Evolutionary conservation across 2,888 invertebrate species (phyloP).

Genomic region (Diabrotica balteata): DNA sequence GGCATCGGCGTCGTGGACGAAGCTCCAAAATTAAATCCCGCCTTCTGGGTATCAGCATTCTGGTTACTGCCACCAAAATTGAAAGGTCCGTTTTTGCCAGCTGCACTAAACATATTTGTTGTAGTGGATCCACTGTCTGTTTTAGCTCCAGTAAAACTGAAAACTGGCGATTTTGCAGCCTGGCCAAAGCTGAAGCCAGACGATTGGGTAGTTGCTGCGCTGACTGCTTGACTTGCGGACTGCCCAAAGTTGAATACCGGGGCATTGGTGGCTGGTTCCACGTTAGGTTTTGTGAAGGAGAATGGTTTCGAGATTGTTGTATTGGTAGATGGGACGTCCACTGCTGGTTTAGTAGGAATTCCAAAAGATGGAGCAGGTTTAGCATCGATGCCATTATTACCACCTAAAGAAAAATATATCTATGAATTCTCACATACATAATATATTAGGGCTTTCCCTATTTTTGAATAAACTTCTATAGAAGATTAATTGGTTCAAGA

Average conservation of each 20-base stretch:
- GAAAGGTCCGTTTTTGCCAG: slow-evolving; percentile 47
- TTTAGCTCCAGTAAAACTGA: slow-evolving; percentile 29
- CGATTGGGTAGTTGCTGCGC: not conserved
- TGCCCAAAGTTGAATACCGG: slow-evolving; percentile 50
- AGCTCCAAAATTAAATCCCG: slow-evolving; percentile 52
- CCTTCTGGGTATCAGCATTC: slow-evolving; percentile 44
- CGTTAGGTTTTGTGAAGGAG: slow-evolving; percentile 36
- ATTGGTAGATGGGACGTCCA: slow-evolving; percentile 14
- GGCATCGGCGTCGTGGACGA: slow-evolving; percentile 19
- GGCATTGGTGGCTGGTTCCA: slow-evolving; percentile 30
- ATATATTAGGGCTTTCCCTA: not conserved
- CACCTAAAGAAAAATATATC: not conserved
- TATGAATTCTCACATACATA: not conserved
- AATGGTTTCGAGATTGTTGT: slow-evolving; percentile 43
- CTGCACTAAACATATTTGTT: slow-evolving; percentile 29
- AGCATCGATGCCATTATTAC: slow-evolving; percentile 23
- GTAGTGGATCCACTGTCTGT: slow-evolving; percentile 10
- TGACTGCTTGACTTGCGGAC: slow-evolving; percentile 41
- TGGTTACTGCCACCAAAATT: slow-evolving; percentile 48
- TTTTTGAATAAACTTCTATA: too few relatives aligned
- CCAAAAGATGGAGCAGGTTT: slow-evolving; percentile 14
- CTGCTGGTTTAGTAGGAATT: not conserved
- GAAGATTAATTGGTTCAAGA: too few relatives aligned
- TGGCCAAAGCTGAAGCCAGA: slow-evolving; percentile 1
- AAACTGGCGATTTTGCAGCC: slow-evolving; percentile 30